Conservation (phyloP, 2,888 invertebrate species). For the Eupithecia tripunctaria region DNA sequence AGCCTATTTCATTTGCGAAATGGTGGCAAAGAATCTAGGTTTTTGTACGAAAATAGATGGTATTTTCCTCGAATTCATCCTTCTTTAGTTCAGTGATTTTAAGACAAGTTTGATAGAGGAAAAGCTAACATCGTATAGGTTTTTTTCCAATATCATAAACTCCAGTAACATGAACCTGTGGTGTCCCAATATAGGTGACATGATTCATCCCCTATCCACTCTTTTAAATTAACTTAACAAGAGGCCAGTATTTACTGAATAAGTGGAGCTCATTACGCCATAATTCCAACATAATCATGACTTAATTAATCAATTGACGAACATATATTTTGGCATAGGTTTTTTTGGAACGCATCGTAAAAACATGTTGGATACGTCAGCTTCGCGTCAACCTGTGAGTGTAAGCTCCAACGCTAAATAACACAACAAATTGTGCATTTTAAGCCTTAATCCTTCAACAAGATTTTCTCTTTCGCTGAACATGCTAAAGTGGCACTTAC, state of each 20-base stretch:
- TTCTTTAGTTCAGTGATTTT: background rate
- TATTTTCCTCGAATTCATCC: background rate
- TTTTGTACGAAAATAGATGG: slow-evolving; percentile 14
- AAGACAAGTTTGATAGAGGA: background rate
- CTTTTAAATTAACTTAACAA: background rate
- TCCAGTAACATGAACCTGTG: too few species aligned
- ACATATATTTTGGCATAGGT: background rate
- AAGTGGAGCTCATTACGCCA: too few species aligned
- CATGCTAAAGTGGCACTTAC: slow-evolving; percentile 58
- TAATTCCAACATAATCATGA: too few species aligned
- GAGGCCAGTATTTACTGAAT: background rate
- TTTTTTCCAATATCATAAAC: too few species aligned
- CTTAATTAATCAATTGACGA: too few species aligned
- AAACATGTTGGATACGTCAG: background rate
- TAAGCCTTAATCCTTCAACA: slow-evolving; percentile 48
- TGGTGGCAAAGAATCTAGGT: slow-evolving; percentile 28
- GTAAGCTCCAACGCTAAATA: background rate
- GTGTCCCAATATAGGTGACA: too few species aligned
- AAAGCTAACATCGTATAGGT: too few species aligned
- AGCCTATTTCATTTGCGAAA: slow-evolving; percentile 45
- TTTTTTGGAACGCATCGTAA: background rate
- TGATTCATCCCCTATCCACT: background rate
- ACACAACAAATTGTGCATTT: slow-evolving; percentile 31
- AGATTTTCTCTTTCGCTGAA: slow-evolving; percentile 37
- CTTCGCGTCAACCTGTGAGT: background rate